These are phyloP conservation scores for Temnothorax ravouxi DNA, from an alignment of 2,888 invertebrate genomes.

Conservation along the genomic window DNA sequence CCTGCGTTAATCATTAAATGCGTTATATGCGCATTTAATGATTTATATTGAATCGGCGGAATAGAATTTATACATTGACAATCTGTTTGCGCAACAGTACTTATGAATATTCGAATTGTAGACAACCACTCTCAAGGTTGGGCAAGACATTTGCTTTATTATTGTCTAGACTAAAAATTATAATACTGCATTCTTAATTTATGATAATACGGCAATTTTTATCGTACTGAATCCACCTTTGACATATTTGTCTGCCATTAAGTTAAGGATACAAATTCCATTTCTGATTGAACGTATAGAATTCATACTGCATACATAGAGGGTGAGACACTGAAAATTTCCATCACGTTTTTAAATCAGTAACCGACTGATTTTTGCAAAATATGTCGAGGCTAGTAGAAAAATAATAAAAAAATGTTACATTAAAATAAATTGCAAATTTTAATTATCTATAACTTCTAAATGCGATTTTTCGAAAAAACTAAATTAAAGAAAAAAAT, in stretches of 20 bases:
- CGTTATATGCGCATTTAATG: constrained; percentile 73
- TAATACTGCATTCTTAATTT: constrained; percentile 8
- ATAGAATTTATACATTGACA: constrained; percentile 61
- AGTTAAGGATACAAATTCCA: neutral
- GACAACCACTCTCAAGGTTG: constrained; percentile 22
- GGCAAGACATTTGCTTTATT: constrained; percentile 5
- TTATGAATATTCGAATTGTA: constrained; percentile 68
- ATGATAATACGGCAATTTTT: constrained; percentile 11
- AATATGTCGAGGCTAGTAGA: neutral
- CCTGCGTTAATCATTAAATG: constrained; percentile 67
- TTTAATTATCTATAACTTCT: too few species aligned
- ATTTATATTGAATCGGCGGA: constrained; percentile 72
- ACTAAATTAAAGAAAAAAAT: too few species aligned
- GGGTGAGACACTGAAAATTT: neutral
- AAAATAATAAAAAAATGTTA: neutral
- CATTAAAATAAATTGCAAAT: too few species aligned
- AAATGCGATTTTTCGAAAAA: too few species aligned
- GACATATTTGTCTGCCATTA: neutral
- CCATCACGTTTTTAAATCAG: neutral
- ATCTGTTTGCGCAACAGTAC: constrained; percentile 33
- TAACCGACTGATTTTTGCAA: neutral
- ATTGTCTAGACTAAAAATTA: neutral
- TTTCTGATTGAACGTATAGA: constrained; percentile 18
- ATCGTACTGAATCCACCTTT: neutral
- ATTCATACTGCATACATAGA: neutral